Conservation (phyloP, 92 coral and sea anemone genomes). For the Micromussa lordhowensis region DNA sequence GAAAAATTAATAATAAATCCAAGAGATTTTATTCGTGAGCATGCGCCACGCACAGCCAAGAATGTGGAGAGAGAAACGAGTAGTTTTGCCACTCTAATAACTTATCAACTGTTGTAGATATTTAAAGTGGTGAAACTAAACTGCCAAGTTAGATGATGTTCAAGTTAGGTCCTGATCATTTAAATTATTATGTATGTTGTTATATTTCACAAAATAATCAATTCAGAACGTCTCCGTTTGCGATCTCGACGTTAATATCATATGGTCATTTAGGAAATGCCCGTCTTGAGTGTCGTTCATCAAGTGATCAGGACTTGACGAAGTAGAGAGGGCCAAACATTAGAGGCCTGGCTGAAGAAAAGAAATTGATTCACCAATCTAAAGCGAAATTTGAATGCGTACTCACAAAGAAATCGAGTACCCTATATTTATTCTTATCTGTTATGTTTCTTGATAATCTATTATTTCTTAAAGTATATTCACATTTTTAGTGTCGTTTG, state of each 20-base stretch:
- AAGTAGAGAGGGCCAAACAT: constrained; percentile 28
- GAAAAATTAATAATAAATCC: constrained; percentile 47
- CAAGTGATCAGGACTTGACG: constrained; percentile 40
- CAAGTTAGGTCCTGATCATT: constrained; percentile 63
- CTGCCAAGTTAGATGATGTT: constrained; percentile 31
- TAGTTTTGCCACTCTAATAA: constrained; percentile 88
- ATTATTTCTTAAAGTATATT: constrained; percentile 47
- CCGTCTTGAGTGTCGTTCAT: background rate
- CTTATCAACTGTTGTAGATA: constrained; percentile 87
- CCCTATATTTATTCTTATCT: constrained; percentile 82
- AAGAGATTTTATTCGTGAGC: constrained; percentile 67
- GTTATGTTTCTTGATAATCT: constrained; percentile 35
- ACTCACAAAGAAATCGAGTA: constrained; percentile 68
- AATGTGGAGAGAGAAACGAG: constrained; percentile 52
- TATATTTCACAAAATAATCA: background rate
- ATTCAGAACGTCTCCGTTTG: background rate
- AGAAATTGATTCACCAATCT: constrained; percentile 74
- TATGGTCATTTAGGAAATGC: background rate
- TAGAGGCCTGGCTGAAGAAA: constrained; percentile 77
- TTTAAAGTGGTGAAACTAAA: constrained; percentile 77
- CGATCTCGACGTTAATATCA: background rate
- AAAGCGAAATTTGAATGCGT: constrained; percentile 78
- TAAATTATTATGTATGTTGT: constrained; percentile 5
- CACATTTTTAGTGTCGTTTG: constrained; percentile 9
- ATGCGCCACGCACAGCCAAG: constrained; percentile 51